Evolutionary conservation across 2,797 vertebrate genomes (phyloP), one percentile per base, ranked within the genome.

Genomic region (Sparus aurata): DNA sequence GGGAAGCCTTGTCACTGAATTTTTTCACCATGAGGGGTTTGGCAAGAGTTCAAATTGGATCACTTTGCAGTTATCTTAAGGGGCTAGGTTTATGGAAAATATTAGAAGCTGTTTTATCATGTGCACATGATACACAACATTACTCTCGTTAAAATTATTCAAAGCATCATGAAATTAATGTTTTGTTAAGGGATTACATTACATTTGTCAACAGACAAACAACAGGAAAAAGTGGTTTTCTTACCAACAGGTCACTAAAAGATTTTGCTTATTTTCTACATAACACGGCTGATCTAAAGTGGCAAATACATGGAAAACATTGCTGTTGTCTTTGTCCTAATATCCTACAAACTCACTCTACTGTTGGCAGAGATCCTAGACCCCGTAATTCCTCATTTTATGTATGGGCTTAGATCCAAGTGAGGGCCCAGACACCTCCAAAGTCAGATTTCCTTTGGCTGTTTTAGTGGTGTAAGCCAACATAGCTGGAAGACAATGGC

Each of bases 1-100:
- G 12, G 16, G 27, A 30, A 60, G 45, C 38, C 27, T 55, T 45
- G 57, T 57, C 34, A 12, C 27, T 52, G 27, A 38, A n/a, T 61
- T 77, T 59, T 46, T 61, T 25, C 59, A 45, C 15, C 49, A 23
- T 25, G 58, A 23, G 27, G 30, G 50, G 58, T 69, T 69, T 69
- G 38, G 71, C 69, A 60, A 52, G 25, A 61, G 65, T 62, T 58
- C 2, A 47, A 2, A 15, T 46, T 58, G n/a, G 64, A 63, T 16
- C 1, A 2, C 38, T 78, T 70, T 34, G 38, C 20, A 50, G 59
- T n/a, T 15, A 1, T 69, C 46, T 16, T 27, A 7, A 15, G 8
- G 7, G 46, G 18, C 4, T 52, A 12, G 46, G 16, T 75, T 72
- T 6, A 25, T 20, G 23, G 16, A 61, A 52, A 11, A 47, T 18